A percentile compares a stretch with the other conserved stretches of the same genome.
These are phyloP conservation scores for Dryococelus australis DNA, from an alignment of 2,888 invertebrate genomes.

Conservation along the genomic window DNA sequence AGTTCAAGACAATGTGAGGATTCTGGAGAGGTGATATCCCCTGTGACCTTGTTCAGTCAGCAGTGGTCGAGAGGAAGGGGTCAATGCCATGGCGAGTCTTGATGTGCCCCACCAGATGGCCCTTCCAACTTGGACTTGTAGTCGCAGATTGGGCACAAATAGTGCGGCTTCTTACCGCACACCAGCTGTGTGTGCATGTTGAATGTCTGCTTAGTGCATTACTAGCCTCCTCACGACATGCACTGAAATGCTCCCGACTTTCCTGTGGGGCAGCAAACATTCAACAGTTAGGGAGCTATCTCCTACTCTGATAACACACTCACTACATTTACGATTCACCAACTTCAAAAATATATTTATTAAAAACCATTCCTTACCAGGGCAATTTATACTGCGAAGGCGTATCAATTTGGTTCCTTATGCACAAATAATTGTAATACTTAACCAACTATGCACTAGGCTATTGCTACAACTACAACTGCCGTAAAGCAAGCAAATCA, in stretches of 20 bases:
- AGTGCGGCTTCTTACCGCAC: slow-evolving; percentile 54
- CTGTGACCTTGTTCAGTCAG: too few relatives aligned
- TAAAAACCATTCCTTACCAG: too few relatives aligned
- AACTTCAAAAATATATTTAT: too few relatives aligned
- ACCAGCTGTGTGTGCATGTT: slow-evolving; percentile 50
- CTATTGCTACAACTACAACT: too few relatives aligned
- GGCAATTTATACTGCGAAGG: too few relatives aligned
- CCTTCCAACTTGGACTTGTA: slow-evolving; percentile 40
- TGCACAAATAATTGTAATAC: too few relatives aligned
- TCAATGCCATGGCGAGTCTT: slow-evolving; percentile 28
- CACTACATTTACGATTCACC: too few relatives aligned
- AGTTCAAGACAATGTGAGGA: too few relatives aligned
- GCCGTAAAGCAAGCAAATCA: too few relatives aligned
- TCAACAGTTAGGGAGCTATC: background rate
- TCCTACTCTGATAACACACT: slow-evolving; percentile 35
- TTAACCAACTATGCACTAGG: too few relatives aligned
- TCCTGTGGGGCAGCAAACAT: slow-evolving; percentile 46
- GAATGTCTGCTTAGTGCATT: slow-evolving; percentile 50
- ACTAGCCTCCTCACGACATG: slow-evolving; percentile 45
- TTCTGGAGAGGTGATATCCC: too few relatives aligned
- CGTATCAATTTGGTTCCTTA: too few relatives aligned
- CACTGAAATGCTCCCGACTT: slow-evolving; percentile 9
- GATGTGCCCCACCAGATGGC: slow-evolving; percentile 53
- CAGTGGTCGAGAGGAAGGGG: background rate
- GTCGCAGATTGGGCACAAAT: slow-evolving; percentile 51